Evolutionary conservation across 2,113 vertebrate genomes (phyloP).

Genomic region (Protomyctophum bolini): DNA sequence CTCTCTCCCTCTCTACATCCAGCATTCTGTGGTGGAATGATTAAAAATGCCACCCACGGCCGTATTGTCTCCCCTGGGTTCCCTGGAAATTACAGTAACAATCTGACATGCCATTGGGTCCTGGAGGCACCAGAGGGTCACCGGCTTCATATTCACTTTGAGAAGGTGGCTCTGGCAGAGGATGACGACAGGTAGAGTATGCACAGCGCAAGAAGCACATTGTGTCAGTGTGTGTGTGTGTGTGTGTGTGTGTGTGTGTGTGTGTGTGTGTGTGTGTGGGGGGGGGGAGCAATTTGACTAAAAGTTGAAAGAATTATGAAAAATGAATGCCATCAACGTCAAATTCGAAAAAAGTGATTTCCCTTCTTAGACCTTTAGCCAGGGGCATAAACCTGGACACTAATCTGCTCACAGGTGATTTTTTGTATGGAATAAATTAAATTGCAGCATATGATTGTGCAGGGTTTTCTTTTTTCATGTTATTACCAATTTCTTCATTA

Average conservation of each 20-base stretch:
- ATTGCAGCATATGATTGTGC: too few species aligned
- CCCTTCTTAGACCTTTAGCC: too few species aligned
- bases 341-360: too few species aligned
- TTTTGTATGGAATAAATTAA: too few species aligned
- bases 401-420: too few species aligned
- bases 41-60: constrained; percentile 90
- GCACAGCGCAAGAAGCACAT: constrained; percentile 9
- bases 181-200: constrained; percentile 92
- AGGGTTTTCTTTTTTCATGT: too few species aligned
- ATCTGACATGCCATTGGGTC: constrained; percentile 96
- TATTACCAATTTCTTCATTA: too few species aligned
- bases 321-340: too few species aligned
- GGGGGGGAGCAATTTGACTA: not conserved
- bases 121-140: constrained; percentile 88
- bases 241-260: not conserved
- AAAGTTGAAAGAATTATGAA: too few species aligned
- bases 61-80: constrained; percentile 92
- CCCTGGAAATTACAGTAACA: constrained; percentile 98
- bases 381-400: too few species aligned
- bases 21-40: constrained; percentile 90
- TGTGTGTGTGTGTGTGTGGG: not conserved
- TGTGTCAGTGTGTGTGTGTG: not conserved
- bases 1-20: not conserved
- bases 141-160: constrained; percentile 92
- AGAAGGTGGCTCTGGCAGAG: constrained; percentile 96